A percentile compares a stretch with the other conserved stretches of the same genome.
phyloP scores from a whole-genome alignment of 1,140 invertebrate genomes.

The Drosophila ercepeae region DNA sequence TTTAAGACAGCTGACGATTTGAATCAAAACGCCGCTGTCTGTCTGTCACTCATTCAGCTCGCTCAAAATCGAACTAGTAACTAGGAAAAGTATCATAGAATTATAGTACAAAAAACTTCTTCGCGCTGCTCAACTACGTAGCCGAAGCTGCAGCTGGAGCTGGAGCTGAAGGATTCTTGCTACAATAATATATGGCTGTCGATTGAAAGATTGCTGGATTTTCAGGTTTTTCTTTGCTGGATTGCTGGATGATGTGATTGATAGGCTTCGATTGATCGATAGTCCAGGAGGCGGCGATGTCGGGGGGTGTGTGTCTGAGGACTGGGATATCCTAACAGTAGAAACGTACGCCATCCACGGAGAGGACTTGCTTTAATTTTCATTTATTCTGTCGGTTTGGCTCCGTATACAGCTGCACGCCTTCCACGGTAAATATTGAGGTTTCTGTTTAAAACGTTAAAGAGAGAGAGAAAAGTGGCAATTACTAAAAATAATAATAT shows the following conservation, averaged over 20 bases:
- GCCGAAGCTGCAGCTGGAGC: not conserved
- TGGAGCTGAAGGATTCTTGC: constrained; percentile 15
- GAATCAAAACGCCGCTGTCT: constrained; percentile 54
- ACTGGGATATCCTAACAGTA: constrained; percentile 77
- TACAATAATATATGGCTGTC: constrained; percentile 51
- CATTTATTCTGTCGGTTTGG: constrained; percentile 84
- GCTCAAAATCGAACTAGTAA: constrained; percentile 60
- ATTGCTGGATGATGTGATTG: constrained; percentile 29
- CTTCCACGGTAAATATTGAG: constrained; percentile 96
- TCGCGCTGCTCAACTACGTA: constrained; percentile 2
- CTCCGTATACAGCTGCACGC: constrained; percentile 90
- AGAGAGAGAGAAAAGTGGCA: not conserved
- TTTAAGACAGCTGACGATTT: constrained; percentile 53
- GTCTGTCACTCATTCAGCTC: not conserved
- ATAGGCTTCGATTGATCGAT: constrained; percentile 36
- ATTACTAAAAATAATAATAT: constrained; percentile 30
- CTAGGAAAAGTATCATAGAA: constrained; percentile 41
- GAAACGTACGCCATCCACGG: constrained; percentile 84
- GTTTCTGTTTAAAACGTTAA: constrained; percentile 88
- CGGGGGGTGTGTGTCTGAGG: constrained; percentile 5
- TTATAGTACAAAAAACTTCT: constrained; percentile 52
- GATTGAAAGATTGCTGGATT: constrained; percentile 14
- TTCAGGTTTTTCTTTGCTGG: too few relatives aligned
- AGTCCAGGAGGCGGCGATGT: constrained; percentile 17
- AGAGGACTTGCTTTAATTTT: constrained; percentile 85